Conservation (phyloP, 1,140 invertebrate species). For the Microvelia longipes region DNA sequence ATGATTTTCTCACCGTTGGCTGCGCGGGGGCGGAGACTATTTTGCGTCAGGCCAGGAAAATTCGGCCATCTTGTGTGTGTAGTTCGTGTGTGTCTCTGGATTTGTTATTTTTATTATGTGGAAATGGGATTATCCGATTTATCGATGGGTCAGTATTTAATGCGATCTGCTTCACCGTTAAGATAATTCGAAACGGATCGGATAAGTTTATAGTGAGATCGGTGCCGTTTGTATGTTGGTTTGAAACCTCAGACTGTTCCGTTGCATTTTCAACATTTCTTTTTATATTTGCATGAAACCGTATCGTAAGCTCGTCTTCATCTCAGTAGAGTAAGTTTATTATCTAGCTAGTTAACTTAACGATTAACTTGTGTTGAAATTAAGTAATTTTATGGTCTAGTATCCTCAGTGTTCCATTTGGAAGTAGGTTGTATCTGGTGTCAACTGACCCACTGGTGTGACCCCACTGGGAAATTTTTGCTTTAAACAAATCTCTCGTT, state of each 20-base stretch:
- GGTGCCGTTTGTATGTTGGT: background rate
- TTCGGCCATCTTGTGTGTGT: conserved; percentile 3
- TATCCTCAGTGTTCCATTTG: background rate
- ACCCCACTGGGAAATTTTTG: background rate
- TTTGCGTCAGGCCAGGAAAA: conserved; percentile 4
- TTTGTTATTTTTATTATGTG: conserved; percentile 4
- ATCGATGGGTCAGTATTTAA: background rate
- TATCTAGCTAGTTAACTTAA: background rate
- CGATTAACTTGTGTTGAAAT: background rate
- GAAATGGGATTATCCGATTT: background rate
- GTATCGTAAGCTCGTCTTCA: background rate
- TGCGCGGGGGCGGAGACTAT: conserved; percentile 3
- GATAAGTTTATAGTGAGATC: background rate
- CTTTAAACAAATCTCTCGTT: background rate
- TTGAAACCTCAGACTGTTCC: background rate
- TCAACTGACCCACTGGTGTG: background rate
- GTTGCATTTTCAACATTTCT: background rate
- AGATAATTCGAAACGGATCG: background rate
- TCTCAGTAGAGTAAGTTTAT: background rate
- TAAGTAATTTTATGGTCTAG: background rate
- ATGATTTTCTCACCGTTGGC: background rate
- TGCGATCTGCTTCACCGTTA: background rate
- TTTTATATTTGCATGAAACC: background rate
- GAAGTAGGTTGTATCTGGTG: background rate
- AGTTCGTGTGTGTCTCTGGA: background rate